Conservation (phyloP, 2,797 vertebrate genomes). For the Lepilemur septentrionalis region DNA sequence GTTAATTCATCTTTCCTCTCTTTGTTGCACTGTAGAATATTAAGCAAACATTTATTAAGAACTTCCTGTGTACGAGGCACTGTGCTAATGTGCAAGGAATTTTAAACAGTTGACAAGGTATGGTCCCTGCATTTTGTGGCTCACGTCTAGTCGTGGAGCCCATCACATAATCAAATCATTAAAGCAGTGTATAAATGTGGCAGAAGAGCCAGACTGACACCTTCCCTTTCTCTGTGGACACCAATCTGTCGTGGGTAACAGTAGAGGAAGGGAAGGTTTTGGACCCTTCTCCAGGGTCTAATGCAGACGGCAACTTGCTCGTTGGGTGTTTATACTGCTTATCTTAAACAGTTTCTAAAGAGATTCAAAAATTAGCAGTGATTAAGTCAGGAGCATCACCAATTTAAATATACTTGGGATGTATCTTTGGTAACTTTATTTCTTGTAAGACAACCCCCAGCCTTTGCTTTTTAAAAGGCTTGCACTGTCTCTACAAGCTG, state of each 20-base stretch:
- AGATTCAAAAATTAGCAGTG: not conserved
- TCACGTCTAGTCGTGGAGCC: not conserved
- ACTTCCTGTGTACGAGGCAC: not conserved
- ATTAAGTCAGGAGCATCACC: not conserved
- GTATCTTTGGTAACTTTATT: not conserved
- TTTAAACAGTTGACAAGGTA: not conserved
- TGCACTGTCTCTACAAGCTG: not conserved
- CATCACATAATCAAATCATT: not conserved
- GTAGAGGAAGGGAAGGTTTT: not conserved
- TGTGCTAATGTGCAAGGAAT: not conserved
- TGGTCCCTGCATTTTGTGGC: not conserved
- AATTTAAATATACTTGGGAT: not conserved
- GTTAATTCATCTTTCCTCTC: not conserved
- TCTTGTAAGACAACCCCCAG: not conserved
- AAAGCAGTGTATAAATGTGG: not conserved
- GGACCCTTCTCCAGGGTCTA: not conserved
- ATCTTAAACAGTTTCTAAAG: not conserved
- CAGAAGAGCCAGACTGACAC: not conserved
- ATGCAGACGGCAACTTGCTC: not conserved
- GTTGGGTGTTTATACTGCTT: not conserved
- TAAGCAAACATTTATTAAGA: slow-evolving; percentile 16
- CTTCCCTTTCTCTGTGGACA: not conserved
- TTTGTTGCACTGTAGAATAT: not conserved
- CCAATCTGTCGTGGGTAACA: not conserved
- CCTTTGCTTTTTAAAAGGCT: slow-evolving; percentile 27